phyloP scores from a whole-genome alignment of 2,113 vertebrate species.

The Gnathonemus echidnorhynchus region DNA sequence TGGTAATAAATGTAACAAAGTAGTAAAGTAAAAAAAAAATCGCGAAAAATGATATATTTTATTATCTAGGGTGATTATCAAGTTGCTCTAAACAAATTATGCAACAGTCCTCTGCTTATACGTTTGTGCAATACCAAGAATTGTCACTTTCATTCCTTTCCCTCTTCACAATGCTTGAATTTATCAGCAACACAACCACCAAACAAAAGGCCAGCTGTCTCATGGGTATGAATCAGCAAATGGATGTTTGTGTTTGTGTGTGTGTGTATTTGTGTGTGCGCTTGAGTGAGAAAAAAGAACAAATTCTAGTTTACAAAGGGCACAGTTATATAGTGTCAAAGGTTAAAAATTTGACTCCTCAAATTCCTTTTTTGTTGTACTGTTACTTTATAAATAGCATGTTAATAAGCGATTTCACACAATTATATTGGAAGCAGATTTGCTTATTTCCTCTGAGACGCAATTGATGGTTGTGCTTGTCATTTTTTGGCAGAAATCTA shows the following conservation, averaged over 20 bases:
- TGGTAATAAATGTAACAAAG: neutral
- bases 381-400: neutral
- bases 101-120: conserved; percentile 19
- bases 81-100: conserved; percentile 19
- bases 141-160: conserved; percentile 23
- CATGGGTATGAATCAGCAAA: conserved; percentile 41
- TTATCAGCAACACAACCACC: conserved; percentile 24
- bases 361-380: neutral
- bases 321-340: conserved; percentile 25
- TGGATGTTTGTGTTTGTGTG: conserved; percentile 23
- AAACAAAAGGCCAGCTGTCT: conserved; percentile 39
- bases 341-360: neutral
- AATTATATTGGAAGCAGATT: neutral
- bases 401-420: neutral
- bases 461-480: neutral
- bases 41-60: neutral
- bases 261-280: conserved; percentile 30
- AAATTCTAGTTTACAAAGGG: conserved; percentile 24
- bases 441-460: neutral
- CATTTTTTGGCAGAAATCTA: neutral
- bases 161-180: conserved; percentile 29
- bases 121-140: conserved; percentile 26
- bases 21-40: neutral
- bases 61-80: neutral
- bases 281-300: conserved; percentile 23